Evolutionary conservation across 2,113 vertebrate genomes (phyloP).

Genomic region (Nerophis ophidion): DNA sequence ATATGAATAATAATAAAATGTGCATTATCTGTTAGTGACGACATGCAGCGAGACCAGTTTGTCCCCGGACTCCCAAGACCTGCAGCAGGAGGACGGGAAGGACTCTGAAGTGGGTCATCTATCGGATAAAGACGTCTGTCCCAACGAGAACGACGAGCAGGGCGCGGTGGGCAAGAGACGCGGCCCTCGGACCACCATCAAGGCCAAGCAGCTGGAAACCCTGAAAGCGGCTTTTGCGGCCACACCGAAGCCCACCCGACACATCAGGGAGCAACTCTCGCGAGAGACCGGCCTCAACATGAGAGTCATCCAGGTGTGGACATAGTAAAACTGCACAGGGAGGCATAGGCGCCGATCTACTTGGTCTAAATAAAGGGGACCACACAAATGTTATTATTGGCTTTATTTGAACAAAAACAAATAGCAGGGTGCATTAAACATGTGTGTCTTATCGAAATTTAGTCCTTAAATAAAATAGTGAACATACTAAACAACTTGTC

Average conservation of each 20-base stretch:
- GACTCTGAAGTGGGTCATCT: conserved; percentile 89
- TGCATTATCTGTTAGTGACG: conserved; percentile 71
- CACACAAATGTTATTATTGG: too few relatives aligned
- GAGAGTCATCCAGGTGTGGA: conserved; percentile 89
- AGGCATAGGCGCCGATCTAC: too few relatives aligned
- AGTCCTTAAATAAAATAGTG: too few relatives aligned
- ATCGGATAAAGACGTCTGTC: conserved; percentile 88
- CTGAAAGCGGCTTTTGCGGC: conserved; percentile 95
- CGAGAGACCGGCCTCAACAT: conserved; percentile 97
- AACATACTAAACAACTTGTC: too few relatives aligned
- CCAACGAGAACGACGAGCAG: conserved; percentile 93
- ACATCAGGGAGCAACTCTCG: conserved; percentile 95
- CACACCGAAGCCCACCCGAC: conserved; percentile 93
- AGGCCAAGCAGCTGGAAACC: conserved; percentile 97
- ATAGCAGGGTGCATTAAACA: too few relatives aligned
- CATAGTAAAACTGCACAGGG: too few relatives aligned
- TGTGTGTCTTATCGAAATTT: too few relatives aligned
- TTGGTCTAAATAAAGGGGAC: too few relatives aligned
- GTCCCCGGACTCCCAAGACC: conserved; percentile 97
- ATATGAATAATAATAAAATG: too few relatives aligned
- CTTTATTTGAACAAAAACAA: too few relatives aligned
- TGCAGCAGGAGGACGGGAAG: conserved; percentile 91
- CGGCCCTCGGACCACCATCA: conserved; percentile 95
- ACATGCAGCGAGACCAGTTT: conserved; percentile 95
- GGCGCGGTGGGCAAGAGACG: conserved; percentile 87